A percentile compares a stretch with the other conserved stretches of the same genome.
phyloP scores from a whole-genome alignment of 2,113 vertebrate species.

The Cavia porcellus region DNA sequence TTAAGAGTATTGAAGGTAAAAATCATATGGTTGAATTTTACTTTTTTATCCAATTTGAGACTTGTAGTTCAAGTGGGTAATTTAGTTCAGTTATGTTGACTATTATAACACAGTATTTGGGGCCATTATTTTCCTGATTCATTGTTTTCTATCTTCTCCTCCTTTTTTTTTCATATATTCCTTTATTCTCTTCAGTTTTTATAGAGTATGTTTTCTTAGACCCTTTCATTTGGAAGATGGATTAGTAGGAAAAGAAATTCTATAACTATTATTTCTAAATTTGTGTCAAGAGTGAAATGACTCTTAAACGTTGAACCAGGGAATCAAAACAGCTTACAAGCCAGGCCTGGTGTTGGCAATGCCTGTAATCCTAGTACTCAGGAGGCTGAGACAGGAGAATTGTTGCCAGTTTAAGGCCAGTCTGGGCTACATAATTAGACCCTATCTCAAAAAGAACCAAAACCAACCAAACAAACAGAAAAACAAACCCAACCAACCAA shows the following conservation, averaged over 20 bases:
- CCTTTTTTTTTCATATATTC: not conserved
- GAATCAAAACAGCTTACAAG: not conserved
- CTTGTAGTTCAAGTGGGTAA: not conserved
- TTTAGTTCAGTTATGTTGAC: not conserved
- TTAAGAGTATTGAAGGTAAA: not conserved
- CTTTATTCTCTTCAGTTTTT: constrained; percentile 22
- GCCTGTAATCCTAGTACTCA: not conserved
- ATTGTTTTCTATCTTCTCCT: not conserved
- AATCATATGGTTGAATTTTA: not conserved
- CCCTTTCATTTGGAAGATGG: not conserved
- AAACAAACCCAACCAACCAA: not conserved
- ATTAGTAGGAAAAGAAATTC: not conserved
- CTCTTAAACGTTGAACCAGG: not conserved
- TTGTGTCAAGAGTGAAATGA: constrained; percentile 38
- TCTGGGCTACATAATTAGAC: not conserved
- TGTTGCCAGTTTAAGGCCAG: not conserved
- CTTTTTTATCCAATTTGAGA: not conserved
- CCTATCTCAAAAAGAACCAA: not conserved
- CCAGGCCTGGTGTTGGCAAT: not conserved
- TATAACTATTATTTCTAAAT: constrained; percentile 16
- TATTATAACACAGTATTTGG: not conserved
- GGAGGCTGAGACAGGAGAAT: not conserved
- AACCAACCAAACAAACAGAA: not conserved
- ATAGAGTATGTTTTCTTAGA: constrained; percentile 22
- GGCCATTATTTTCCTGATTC: constrained; percentile 7